phyloP scores from a whole-genome alignment of 1,140 invertebrate genomes.

The Odontomachus brunneus region DNA sequence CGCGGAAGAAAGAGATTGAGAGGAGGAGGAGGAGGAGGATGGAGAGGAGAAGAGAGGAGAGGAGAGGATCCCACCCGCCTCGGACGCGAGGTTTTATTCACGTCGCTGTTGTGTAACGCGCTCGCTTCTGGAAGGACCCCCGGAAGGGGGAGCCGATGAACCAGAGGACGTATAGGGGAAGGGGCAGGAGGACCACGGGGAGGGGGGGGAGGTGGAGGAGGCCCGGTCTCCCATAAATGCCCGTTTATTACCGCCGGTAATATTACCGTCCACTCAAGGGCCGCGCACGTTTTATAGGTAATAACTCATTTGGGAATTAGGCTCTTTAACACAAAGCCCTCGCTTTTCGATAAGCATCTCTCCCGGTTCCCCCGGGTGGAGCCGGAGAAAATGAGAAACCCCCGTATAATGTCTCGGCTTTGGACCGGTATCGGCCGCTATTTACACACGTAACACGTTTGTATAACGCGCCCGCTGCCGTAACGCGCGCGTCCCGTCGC shows the following conservation, averaged over 20 bases:
- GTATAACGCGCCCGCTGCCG: conserved; percentile 19
- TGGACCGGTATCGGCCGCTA: conserved; percentile 35
- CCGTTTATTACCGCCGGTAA: conserved; percentile 81
- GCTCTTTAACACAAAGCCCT: conserved; percentile 80
- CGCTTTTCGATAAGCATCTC: conserved; percentile 77
- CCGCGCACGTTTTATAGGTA: conserved; percentile 80
- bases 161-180: background rate
- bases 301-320: conserved; percentile 82
- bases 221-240: conserved; percentile 80
- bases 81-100: conserved; percentile 65
- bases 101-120: conserved; percentile 54
- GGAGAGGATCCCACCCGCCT: conserved; percentile 26
- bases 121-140: conserved; percentile 51
- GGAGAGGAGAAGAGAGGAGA: background rate
- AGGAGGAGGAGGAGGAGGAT: background rate
- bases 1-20: conserved; percentile 46
- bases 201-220: conserved; percentile 11
- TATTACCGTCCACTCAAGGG: conserved; percentile 80
- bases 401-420: conserved; percentile 52
- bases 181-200: conserved; percentile 1
- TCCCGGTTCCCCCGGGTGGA: background rate
- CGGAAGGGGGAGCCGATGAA: conserved; percentile 23
- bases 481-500: too few species aligned
- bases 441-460: conserved; percentile 56
- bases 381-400: conserved; percentile 63